Percentiles rank a stretch among this genome's conserved stretches.
phyloP scores from a whole-genome alignment of 2,888 invertebrate species.

The Zygaena filipendulae region DNA sequence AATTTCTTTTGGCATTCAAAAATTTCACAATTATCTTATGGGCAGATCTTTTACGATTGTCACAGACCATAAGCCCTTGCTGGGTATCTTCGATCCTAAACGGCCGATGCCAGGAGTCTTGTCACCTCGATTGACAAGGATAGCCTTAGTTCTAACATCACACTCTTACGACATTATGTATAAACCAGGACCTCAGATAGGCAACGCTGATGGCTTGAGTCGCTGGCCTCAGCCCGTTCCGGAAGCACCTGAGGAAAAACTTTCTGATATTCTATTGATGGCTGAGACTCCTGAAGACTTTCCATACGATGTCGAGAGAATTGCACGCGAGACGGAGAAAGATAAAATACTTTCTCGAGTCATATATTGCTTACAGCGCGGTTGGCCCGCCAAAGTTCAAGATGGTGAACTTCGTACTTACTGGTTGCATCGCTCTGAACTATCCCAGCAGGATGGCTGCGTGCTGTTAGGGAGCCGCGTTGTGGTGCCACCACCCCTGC shows the following conservation, averaged over 20 bases:
- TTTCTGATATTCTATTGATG: slow-evolving; percentile 13
- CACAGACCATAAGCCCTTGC: slow-evolving; percentile 16
- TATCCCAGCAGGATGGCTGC: slow-evolving; percentile 9
- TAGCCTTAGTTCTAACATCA: slow-evolving; percentile 15
- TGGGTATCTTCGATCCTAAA: slow-evolving; percentile 13
- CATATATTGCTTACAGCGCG: slow-evolving; percentile 3
- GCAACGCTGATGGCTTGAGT: slow-evolving; percentile 17
- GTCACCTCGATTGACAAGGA: slow-evolving; percentile 16
- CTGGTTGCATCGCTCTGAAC: slow-evolving; percentile 8
- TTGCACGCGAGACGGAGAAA: slow-evolving; percentile 8
- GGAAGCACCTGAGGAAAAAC: slow-evolving; percentile 6
- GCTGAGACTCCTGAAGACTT: slow-evolving; percentile 12
- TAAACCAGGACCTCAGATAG: slow-evolving; percentile 16
- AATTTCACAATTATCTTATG: slow-evolving; percentile 13
- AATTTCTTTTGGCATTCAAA: slow-evolving; percentile 15
- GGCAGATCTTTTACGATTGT: slow-evolving; percentile 12
- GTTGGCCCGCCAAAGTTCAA: slow-evolving; percentile 7
- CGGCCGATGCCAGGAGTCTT: slow-evolving; percentile 14
- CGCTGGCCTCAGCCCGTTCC: slow-evolving; percentile 16
- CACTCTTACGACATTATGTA: slow-evolving; percentile 17
- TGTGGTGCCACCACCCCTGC: slow-evolving; percentile 5
- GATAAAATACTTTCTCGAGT: slow-evolving; percentile 7
- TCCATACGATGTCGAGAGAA: slow-evolving; percentile 6
- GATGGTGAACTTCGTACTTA: slow-evolving; percentile 5
- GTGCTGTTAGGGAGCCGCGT: slow-evolving; percentile 9